Base-by-base conservation (phyloP, 2,888 invertebrate species). In the Drosophila koepferae region DNA sequence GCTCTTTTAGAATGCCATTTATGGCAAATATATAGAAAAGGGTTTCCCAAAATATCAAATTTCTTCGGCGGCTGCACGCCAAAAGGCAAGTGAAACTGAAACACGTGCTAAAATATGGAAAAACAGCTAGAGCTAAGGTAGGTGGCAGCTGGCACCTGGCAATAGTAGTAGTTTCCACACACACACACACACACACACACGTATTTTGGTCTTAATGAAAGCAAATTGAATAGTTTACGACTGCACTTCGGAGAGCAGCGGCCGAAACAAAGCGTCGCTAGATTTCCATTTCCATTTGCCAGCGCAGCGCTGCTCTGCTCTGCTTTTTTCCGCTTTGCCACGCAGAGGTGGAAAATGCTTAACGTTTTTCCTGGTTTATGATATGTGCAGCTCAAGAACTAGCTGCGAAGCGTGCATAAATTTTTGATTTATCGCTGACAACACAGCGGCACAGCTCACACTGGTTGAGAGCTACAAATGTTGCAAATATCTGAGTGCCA, bases 341-440 rank as follows among this genome's bases (percentile, higher is more conserved):
- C n/a, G 9, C 23, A 12, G 46, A 28, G 28, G 28, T 54, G 48
- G 48, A 34, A 28, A 60, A 46, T 64, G 56, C 53, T 60, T 46
- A 41, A 20, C 31, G n/a, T 8, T 34, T 49, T 51, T 59, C 62
- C 71, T 62, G 40, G 18, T 49, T 40, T 53, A 28, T 58, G 56
- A 40, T 70, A 36, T 72, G 72, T 38, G 46, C 67, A 72, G 72
- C 86, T 88, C 74, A 81, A 77, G 84, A 74, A 72, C 68, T 61
- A 34, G 48, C 67, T 46, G 77, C 65, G 66, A 61, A 60, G 83
- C 74, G 72, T 83, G 62, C 46, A 31, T 3, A 55, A 65, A 82
- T 86, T 89, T 89, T 77, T 87, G 86, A 87, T 87, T 87, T 87
- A 89, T 85, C 74, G 56, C 79, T 74, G 86, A 74, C 80, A 74